Base-by-base conservation (phyloP, 2,113 vertebrate species). In the Galbula dea region DNA sequence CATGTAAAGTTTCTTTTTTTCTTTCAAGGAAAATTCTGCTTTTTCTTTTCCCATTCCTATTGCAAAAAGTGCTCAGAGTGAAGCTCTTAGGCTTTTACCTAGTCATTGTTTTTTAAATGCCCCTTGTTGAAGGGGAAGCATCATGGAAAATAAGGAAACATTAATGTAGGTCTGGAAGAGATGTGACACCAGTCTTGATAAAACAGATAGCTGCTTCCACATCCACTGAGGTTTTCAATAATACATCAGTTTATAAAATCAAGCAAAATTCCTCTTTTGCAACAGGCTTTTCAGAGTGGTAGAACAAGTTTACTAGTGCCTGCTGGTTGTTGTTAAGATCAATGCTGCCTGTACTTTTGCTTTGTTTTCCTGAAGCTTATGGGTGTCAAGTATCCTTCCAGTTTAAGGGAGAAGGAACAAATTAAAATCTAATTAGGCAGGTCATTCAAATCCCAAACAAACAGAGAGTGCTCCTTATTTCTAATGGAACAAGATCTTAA, bases 341-440 rank as follows among this genome's bases (percentile, higher is more conserved):
- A 77, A 36, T 55, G 34, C 9, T 4, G 24, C 51, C 83, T 65
- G 66, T 45, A 59, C 23, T 59, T 85, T 36, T 32, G 39, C 71
- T 88, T 89, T 80, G 36, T 80, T 91, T 84, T 83, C 30, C 37
- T 95, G 24, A 77, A 71, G 78, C 27, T 86, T 37, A 19, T 29
- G 24, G 83, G 92, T 96, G 72, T 96, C 90, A 86, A 90, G 69
- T 96, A 88, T 77, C 90, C 41, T 29, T 79, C 27, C n/a, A 80
- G 85, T 91, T 95, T 76, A 83, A 94, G 51, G 71, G 63, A 71
- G 85, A 88, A 81, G 79, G 90, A 96, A 77, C 83, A 88, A 96
- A 96, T 96, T 96, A 96, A 96, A 95, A 88, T 91, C 88, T 95
- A 95, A 96, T 96, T 95, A 94, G 90, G 80, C 79, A 96, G 93